Conservation (phyloP, 2,113 vertebrate genomes). For the Vicugna pacos region DNA sequence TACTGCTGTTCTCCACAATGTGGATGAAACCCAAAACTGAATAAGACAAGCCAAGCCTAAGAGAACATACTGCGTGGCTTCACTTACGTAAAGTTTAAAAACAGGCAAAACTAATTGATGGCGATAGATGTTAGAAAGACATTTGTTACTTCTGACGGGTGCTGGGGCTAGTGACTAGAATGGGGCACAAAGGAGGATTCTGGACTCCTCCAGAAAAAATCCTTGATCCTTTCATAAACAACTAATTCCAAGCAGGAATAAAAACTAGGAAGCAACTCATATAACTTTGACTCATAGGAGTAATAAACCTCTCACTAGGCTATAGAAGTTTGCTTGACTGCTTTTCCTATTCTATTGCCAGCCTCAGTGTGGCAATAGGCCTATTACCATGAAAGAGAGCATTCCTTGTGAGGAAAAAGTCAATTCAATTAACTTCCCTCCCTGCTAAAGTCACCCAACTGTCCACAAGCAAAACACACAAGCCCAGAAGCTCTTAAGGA, state of each 20-base stretch:
- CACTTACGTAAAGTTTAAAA: background rate
- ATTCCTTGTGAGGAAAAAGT: background rate
- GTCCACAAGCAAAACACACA: slow-evolving; percentile 10
- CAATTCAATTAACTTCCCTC: slow-evolving; percentile 16
- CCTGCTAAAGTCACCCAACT: background rate
- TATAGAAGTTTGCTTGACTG: slow-evolving; percentile 18
- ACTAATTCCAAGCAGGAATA: slow-evolving; percentile 40
- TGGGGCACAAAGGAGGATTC: background rate
- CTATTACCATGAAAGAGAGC: background rate
- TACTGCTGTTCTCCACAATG: background rate
- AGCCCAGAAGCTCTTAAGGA: background rate
- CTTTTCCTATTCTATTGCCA: slow-evolving; percentile 32
- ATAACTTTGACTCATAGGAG: slow-evolving; percentile 14
- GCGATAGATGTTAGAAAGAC: background rate
- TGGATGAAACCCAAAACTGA: background rate
- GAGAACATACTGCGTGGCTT: background rate
- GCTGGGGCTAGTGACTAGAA: background rate
- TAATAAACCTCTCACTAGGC: slow-evolving; percentile 26
- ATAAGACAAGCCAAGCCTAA: background rate
- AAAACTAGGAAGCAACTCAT: slow-evolving; percentile 29
- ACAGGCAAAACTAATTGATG: background rate
- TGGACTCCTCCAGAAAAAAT: background rate
- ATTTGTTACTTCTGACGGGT: background rate
- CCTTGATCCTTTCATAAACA: slow-evolving; percentile 29
- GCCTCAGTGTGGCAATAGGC: background rate